Conservation (phyloP, 2,113 vertebrate genomes). For the Odontophorus gujanensis region DNA sequence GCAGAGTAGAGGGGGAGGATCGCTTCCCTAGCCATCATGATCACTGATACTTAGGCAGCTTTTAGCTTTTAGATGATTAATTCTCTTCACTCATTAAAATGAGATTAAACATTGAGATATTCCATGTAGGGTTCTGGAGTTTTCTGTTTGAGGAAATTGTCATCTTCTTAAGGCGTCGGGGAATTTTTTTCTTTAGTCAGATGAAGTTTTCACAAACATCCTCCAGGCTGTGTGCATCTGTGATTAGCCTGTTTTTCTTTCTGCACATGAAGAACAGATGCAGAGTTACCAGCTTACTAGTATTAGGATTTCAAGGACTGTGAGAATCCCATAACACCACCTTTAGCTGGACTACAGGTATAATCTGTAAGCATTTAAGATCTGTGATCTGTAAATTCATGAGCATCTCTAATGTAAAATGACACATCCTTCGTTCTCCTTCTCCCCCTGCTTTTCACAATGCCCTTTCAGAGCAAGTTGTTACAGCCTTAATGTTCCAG, state of each 20-base stretch:
- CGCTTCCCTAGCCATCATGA: neutral
- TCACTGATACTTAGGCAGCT: neutral
- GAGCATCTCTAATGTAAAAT: neutral
- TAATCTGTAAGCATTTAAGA: neutral
- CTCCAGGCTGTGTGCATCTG: constrained; percentile 17
- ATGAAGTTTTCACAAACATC: constrained; percentile 29
- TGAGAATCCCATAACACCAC: neutral
- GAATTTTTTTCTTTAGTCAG: neutral
- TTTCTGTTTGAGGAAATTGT: neutral
- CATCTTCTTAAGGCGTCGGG: neutral
- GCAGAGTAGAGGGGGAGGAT: too few species aligned
- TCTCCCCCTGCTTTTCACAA: neutral
- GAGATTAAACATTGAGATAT: neutral
- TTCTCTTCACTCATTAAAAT: constrained; percentile 11
- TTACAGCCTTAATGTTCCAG: neutral
- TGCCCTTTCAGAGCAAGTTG: neutral
- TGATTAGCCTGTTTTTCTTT: constrained; percentile 30
- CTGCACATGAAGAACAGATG: neutral
- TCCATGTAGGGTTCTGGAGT: neutral
- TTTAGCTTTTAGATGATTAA: neutral
- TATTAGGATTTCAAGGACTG: neutral
- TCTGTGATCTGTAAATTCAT: neutral
- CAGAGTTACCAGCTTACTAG: neutral
- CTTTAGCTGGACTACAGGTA: neutral
- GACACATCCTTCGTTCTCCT: neutral